Evolutionary conservation across 2,113 vertebrate species (phyloP), one percentile per base, ranked within the genome.

Genomic region (Morphnarchus princeps): DNA sequence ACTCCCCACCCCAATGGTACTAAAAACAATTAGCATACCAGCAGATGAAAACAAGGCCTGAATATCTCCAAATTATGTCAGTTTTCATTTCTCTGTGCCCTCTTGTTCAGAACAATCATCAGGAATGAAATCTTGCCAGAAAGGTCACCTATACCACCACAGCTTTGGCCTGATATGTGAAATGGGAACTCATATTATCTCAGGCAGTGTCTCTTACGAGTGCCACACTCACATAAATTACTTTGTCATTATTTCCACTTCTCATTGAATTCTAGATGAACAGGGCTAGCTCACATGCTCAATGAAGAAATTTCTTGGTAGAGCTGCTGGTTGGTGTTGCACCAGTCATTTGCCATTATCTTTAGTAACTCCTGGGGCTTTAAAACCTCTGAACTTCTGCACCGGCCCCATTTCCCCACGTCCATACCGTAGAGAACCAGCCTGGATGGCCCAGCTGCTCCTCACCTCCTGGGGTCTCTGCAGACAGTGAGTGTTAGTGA

Each of bases 401-500:
- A 65, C 14, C 62, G 42, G 13, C 15, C 32, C 38, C 2, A 0
- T 57, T 92, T 89, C 38, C 28, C 54, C 19, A n/a, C 0, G 2
- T 26, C 55, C 20, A 26, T 20, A 9, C 11, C 5, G 6, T 26
- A 78, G 57, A 85, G 34, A 85, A 40, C 9, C 28, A 76, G 26
- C 16, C 34, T 6, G 3, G 40, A 29, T 40, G 20, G 22, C 59
- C n/a, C 49, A 82, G 69, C 57, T 76, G 16, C 29, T 69, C 34
- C 45, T 87, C n/a, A 40, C 26, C 18, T 28, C 31, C 67, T 0
- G 0, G 10, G 6, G 14, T 61, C 43, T 90, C 70, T 69, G 40
- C 1, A 1, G 16, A 63, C 13, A 67, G 7, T 7, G 11, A 71
- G 10, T 2, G 1, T 63, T 29, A 63, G 21, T 40, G 67, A 42